Base-by-base conservation (phyloP, 2,113 vertebrate genomes). In the Nematolebias whitei region DNA sequence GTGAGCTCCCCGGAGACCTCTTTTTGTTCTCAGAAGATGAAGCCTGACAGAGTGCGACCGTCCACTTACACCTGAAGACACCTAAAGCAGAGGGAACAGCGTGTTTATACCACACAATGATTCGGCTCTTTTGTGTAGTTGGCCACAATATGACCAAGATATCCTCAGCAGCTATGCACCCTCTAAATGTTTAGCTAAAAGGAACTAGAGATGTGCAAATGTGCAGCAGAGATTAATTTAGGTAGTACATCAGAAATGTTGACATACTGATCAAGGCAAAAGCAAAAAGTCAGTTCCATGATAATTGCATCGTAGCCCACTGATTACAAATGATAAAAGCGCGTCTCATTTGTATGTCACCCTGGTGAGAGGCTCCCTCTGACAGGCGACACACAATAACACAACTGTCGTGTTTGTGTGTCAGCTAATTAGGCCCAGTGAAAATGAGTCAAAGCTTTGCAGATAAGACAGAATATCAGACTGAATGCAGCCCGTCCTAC, bases 1-100 rank as follows among this genome's bases (percentile, higher is more conserved):
- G 67, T 77, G 68, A 81, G 78, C 87, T 88, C 87, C 87, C 83
- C 77, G 24, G 78, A 83, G 78, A 78, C 85, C 74, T 81, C 53
- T 62, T 84, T 91, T 88, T 91, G 80, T 89, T 84, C 84, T 88
- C 69, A 18, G 67, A 76, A 70, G 67, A 84, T 81, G 69, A 85
- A 85, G 63, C 50, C 71, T 63, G 83, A 74, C 70, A 40, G 76
- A 80, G 75, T 83, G 80, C 73, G 80, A 71, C 72, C 35, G 5
- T 67, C 56, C 73, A 74, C 84, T 84, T 85, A 87, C 86, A 89
- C 79, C 82, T 86, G 83, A 84, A 78, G 64, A 73, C 65, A 82
- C 79, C 78, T 69, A 73, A 71, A 69, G 71, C 57, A 19, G 32
- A 63, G 47, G 41, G 71, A 82, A 76, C 77, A 48, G 82, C 84